phyloP scores from a whole-genome alignment of 2,797 vertebrate genomes.

The Neosilurus hyrtlii region DNA sequence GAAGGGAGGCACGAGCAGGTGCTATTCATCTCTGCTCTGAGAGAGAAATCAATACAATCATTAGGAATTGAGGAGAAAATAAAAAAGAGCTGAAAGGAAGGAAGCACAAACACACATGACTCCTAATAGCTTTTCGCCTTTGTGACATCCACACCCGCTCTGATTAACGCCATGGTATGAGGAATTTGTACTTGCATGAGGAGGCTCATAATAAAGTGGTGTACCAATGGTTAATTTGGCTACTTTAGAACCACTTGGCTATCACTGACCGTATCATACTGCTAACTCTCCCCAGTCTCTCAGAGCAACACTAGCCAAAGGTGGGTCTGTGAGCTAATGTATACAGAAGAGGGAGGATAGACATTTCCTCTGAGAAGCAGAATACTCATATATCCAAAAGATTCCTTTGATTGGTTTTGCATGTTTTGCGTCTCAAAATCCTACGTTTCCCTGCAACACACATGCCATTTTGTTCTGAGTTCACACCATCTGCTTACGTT shows the following conservation, averaged over 20 bases:
- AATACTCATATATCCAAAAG: not conserved
- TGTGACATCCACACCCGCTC: not conserved
- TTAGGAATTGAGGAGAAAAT: slow-evolving; percentile 10
- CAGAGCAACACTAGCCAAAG: not conserved
- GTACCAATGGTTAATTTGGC: not conserved
- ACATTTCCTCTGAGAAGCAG: not conserved
- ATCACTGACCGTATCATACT: not conserved
- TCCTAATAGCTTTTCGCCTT: not conserved
- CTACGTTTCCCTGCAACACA: not conserved
- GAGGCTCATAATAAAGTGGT: not conserved
- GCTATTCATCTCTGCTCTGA: slow-evolving; percentile 18
- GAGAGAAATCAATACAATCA: slow-evolving; percentile 27
- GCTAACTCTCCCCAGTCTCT: not conserved
- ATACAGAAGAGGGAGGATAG: not conserved
- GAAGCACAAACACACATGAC: not conserved
- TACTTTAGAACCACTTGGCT: not conserved
- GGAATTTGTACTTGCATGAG: not conserved
- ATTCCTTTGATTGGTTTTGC: not conserved
- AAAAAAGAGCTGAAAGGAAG: not conserved
- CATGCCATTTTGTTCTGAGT: not conserved
- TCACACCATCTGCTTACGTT: not conserved
- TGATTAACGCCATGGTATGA: not conserved
- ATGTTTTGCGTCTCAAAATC: not conserved
- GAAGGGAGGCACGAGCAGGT: slow-evolving; percentile 2
- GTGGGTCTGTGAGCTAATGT: not conserved